Base-by-base conservation (phyloP, 2,797 vertebrate genomes). In the Babyrousa celebensis region DNA sequence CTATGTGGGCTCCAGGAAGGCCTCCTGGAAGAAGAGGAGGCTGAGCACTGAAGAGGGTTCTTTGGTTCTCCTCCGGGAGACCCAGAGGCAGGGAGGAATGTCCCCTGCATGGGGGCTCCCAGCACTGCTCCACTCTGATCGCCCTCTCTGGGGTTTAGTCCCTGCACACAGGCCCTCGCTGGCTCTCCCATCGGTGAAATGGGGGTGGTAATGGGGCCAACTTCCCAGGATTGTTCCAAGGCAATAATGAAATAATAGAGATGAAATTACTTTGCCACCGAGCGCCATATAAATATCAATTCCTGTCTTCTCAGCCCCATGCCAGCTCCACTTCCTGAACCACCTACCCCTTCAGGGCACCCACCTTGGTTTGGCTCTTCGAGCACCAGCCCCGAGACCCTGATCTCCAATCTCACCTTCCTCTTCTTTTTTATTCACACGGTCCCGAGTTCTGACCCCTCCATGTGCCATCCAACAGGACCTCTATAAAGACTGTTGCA, bases 401-500 rank as follows among this genome's bases (percentile, higher is more conserved):
- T 3, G 15, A 65, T 18, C 23, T 14, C 27, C 20, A 3, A 16
- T 15, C 80, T 82, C 75, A 12, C 25, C 0, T 9, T 12, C n/a
- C 27, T 17, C 43, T 6, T 25, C 29, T 52, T 27, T 43, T n/a
- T n/a, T n/a, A 1, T 10, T 60, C 43, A 1, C 29, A 4, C 0
- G 1, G 62, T 12, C 62, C 71, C 40, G 27, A 75, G 58, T 60
- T 63, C 58, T 43, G 78, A 29, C 65, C n/a, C 4, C 54, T 58
- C 10, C 0, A 1, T 0, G 0, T 4, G 25, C 20, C 14, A 1
- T 12, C 60, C 12, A 1, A 12, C 0, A 0, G 48, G 29, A 58
- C 70, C 6, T 29, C 14, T 52, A 16, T 1, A 15, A 43, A 62
- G 65, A 52, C 20, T 2, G 12, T 9, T 40, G 40, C 60, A 63